Evolutionary conservation across 1,140 invertebrate species (phyloP).

Genomic region (Caerostris extrusa): DNA sequence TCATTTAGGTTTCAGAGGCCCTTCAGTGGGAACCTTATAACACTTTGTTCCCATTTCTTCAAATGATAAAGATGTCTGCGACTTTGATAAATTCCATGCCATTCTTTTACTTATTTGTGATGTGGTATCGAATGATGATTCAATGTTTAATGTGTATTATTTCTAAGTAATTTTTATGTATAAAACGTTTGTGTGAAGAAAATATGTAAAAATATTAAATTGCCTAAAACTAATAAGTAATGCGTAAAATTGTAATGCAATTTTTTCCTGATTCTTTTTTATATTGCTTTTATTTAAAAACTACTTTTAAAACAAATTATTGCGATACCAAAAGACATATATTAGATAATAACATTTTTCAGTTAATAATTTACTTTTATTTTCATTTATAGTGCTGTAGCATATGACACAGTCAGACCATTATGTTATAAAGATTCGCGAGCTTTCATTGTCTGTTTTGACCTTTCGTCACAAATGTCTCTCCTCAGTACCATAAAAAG

Average conservation of each 20-base stretch:
- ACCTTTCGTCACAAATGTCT: conserved; percentile 86
- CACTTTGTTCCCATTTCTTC: background rate
- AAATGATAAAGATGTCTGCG: background rate
- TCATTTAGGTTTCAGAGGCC: background rate
- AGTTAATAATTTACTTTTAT: background rate
- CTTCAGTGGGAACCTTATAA: background rate
- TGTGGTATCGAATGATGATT: no score
- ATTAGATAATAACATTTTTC: no score
- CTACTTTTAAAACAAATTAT: no score
- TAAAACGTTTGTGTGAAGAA: no score
- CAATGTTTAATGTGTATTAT: no score
- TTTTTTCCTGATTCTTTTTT: no score
- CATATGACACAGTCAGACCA: conserved; percentile 85
- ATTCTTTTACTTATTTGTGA: background rate
- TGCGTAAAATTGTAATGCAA: no score
- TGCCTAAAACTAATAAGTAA: no score
- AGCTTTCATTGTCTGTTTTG: conserved; percentile 86
- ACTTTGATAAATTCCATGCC: background rate
- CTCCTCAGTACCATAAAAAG: conserved; percentile 87
- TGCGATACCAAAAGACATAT: no score
- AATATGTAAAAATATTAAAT: no score
- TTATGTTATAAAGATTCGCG: conserved; percentile 85
- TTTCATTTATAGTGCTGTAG: conserved; percentile 81
- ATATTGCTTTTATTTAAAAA: no score
- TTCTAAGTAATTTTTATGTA: no score